These are phyloP conservation scores for Setipinna tenuifilis DNA, from an alignment of 2,797 vertebrate species.

Conservation along the genomic window DNA sequence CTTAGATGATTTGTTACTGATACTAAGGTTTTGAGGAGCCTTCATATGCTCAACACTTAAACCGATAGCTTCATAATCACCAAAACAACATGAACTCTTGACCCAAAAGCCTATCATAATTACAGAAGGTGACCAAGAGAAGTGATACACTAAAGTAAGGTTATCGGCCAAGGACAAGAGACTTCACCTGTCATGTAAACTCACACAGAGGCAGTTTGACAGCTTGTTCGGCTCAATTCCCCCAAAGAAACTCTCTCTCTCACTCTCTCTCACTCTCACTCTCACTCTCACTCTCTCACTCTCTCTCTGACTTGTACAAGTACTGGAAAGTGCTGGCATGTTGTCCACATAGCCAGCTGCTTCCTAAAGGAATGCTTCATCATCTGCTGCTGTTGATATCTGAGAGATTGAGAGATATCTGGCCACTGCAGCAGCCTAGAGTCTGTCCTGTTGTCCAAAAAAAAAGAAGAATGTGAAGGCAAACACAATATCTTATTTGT, in stretches of 20 bases:
- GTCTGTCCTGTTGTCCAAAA: not conserved
- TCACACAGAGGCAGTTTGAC: not conserved
- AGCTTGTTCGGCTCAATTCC: not conserved
- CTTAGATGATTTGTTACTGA: not conserved
- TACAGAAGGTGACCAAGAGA: not conserved
- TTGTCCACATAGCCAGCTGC: slow-evolving; percentile 50
- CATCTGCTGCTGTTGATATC: slow-evolving; percentile 33
- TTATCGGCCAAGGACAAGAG: not conserved
- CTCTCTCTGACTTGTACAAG: not conserved
- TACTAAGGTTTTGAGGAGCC: not conserved
- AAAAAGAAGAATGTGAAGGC: not conserved
- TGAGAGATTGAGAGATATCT: not conserved
- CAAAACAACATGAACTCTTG: not conserved
- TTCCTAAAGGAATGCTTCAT: slow-evolving; percentile 19
- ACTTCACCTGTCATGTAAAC: not conserved
- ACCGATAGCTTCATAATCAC: not conserved
- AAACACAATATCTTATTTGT: not conserved
- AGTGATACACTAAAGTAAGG: not conserved
- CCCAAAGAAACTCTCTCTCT: not conserved
- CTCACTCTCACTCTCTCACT: no score
- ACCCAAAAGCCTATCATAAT: not conserved
- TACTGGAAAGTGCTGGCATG: slow-evolving; percentile 40
- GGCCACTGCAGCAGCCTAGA: slow-evolving; percentile 22
- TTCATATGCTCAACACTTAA: not conserved
- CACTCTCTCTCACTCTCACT: no score